Base-by-base conservation (phyloP, 2,797 vertebrate species). In the Alca torda region DNA sequence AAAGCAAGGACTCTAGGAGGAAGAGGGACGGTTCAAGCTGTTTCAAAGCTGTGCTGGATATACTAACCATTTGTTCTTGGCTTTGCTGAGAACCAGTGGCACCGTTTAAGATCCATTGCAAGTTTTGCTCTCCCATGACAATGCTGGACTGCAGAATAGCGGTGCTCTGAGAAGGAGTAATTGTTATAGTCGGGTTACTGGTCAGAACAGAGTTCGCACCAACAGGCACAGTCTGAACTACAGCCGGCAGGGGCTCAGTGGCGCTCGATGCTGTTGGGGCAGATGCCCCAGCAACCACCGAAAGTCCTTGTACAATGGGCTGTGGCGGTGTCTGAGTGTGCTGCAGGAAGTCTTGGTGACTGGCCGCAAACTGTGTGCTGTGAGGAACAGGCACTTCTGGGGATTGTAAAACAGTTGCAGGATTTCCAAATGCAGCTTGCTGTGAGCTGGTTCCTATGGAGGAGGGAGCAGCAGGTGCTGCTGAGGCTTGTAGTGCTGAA, bases 21-120 rank as follows among this genome's bases (percentile, higher is more conserved):
- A 48, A 70, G 28, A 37, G 33, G 50, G 46, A 75, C 4, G 19
- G 41, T 23, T 24, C 37, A 51, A 63, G 37, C 67, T 33, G 37
- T 18, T 53, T 43, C 50, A 41, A 33, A 61, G 59, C 48, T 3
- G 1, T 23, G 51, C 45, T 74, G 13, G 45, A 30, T 16, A 33
- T 85, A 98, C 99, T 98, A 93, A 99, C 99, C 94, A 98, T 97
- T 97, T 99, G 99, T 87, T 99, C 99, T 51, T 98, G 98, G 97
- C 98, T 99, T 95, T 99, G 99, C 12, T 99, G 98, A 59, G 98
- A 98, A 95, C 98, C 98, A 67, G 99, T 97, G 94, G 99, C 99
- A 87, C 98, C 99, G 96, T 99, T 99, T 89, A 99, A 98, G 96
- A 99, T 99, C 99, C 99, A 99, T 83, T 99, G 99, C 30, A 99